Evolutionary conservation across 2,797 vertebrate genomes (phyloP), one percentile per base, ranked within the genome.

Genomic region (Galaxias olidus): DNA sequence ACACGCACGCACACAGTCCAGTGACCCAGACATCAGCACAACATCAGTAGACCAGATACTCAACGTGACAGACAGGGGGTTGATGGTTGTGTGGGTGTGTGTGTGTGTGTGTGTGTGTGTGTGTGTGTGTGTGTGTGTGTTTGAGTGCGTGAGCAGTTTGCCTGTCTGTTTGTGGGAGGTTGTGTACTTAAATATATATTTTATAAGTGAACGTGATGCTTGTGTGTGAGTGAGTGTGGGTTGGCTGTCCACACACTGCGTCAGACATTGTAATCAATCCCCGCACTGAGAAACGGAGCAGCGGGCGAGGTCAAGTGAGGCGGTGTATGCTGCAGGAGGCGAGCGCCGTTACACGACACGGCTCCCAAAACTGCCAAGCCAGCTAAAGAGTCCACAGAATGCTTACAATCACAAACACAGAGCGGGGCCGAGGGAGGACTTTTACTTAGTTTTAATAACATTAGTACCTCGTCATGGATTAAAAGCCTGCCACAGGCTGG

Each of bases 181-280:
- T 59, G 54, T 9, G 20, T 54, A 14, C 42, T 30, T 56, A 7
- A 17, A 15, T 11, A 9, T 58, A 42, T 58, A 8, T 44, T 20
- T 53, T 53, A 9, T 57, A 12, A 9, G 17, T 43, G 55, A 10
- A 57, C 42, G 13, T 57, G 10, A 10, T 30, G 8, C 53, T 30
- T 12, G 58, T 30, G 17, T 15, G 45, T 40, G 15, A 8, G 58
- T 30, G 17, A 10, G 45, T 40, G 15, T 18, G 19, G 17, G 9
- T 18, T 45, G 18, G 59, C 46, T 30, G 59, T 60, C 59, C 45
- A 60, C 59, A 48, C 13, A 14, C 46, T 49, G 15, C 9, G 40
- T 41, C 15, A 61, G 40, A 61, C 59, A 11, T 15, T 15, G 59
- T 41, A 51, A 61, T 17, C 47, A 61, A 61, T 50, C 46, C 10